phyloP scores from a whole-genome alignment of 2,888 invertebrate species.

The Portevinia maculata region DNA sequence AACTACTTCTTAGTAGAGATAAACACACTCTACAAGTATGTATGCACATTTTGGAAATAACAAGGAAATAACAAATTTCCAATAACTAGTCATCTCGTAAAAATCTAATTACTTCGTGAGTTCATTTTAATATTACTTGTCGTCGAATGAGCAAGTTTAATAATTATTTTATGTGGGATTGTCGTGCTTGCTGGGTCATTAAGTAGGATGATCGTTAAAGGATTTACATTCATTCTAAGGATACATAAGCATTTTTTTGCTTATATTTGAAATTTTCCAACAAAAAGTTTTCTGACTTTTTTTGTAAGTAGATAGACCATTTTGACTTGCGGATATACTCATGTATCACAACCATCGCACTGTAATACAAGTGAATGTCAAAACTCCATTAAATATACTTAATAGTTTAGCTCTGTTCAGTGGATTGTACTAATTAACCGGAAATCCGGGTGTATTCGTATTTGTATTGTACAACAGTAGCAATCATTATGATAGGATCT shows the following conservation, averaged over 20 bases:
- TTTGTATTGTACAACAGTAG: constrained; percentile 27
- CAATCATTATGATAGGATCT: constrained; percentile 34
- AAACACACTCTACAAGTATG: not conserved
- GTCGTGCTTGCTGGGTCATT: not conserved
- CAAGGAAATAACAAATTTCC: constrained; percentile 1
- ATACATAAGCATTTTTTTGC: too few relatives aligned
- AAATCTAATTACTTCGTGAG: constrained; percentile 3
- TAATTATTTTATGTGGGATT: constrained; percentile 10
- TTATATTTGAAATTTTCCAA: too few relatives aligned
- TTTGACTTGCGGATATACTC: too few relatives aligned
- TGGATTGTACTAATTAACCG: constrained; percentile 54
- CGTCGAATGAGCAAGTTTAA: constrained; percentile 11
- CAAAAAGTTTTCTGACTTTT: too few relatives aligned
- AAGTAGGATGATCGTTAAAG: not conserved
- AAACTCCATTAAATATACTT: constrained; percentile 19
- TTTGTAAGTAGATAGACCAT: too few relatives aligned
- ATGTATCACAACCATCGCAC: too few relatives aligned
- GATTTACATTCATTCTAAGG: too few relatives aligned
- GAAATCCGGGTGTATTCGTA: constrained; percentile 38
- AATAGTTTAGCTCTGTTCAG: not conserved
- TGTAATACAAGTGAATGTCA: too few relatives aligned
- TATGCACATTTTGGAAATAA: not conserved
- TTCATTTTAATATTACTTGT: constrained; percentile 1
- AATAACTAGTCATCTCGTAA: constrained; percentile 25
- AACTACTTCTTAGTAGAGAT: too few relatives aligned